Evolutionary conservation across 1,140 invertebrate species (phyloP), one percentile per base, ranked within the genome.

Genomic region (Diachasmimorpha longicaudata): DNA sequence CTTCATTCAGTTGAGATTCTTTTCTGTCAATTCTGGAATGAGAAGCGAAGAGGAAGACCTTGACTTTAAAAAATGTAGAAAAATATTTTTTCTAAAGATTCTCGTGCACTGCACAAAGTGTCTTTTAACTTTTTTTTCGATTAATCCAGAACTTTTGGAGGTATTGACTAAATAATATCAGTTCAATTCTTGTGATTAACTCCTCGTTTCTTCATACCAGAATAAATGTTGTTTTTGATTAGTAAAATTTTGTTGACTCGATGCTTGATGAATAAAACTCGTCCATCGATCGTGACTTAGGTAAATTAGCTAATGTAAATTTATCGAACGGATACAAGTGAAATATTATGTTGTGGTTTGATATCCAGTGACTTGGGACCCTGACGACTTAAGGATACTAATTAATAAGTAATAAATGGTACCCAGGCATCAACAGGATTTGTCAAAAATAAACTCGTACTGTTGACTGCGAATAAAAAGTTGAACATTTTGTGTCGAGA

Each of bases 301-400:
- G 16, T 63, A 31, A 69, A 68, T 69, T 69, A 44, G 42, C 48
- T 36, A 75, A 44, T n/a, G 21, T 48, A 42, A 74, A 9, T 23
- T 74, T 9, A 25, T 13, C 25, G 14, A 63, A 23, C 1, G 23
- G 21, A 63, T 4, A 63, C 10, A 14, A 63, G 58, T 63, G 19
- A 63, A 63, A 14, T 48, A 42, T 39, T 72, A 25, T 48, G 48
- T 79, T 73, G 52, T 66, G 44, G 58, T 79, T 42, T 42, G 39
- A 77, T 74, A 80, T 80, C 79, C 78, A 82, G 77, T 81, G 77
- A 83, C 77, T 83, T 78, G 77, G 82, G 80, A 82, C 81, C 80
- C 73, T 79, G 80, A 81, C 81, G 82, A 82, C 70, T 77, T 82
- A 83, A 81, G 78, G 14, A 77, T 79, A 80, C 79, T 79, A 69